Conservation (phyloP, 2,888 invertebrate species). For the Margaritifera margaritifera region DNA sequence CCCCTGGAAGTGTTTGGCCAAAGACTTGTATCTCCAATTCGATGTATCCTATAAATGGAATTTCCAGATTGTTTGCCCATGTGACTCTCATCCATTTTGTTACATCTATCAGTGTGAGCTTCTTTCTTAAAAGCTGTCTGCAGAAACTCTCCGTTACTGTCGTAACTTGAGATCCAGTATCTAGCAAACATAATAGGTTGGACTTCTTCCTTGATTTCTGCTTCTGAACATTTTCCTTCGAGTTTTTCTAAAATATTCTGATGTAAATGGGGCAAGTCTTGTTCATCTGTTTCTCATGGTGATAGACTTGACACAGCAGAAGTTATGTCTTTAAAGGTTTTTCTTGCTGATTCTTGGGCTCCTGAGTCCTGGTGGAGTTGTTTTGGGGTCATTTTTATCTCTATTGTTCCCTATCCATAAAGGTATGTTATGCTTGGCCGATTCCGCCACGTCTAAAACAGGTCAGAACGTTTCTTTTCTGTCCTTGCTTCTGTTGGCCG, state of each 20-base stretch:
- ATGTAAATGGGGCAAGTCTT: too few species aligned
- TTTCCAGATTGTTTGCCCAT: slow-evolving; percentile 8
- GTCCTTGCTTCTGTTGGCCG: too few species aligned
- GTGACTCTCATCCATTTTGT: slow-evolving; percentile 1
- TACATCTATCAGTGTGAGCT: neutral
- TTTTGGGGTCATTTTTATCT: too few species aligned
- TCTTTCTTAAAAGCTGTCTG: neutral
- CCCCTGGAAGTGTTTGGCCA: slow-evolving; percentile 3
- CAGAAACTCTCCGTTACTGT: neutral
- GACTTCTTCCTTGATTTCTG: neutral
- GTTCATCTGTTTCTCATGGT: too few species aligned
- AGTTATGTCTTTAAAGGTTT: too few species aligned
- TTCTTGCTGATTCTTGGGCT: too few species aligned
- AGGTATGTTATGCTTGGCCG: too few species aligned
- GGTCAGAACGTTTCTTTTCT: too few species aligned
- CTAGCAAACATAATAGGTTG: neutral
- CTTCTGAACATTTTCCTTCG: neutral
- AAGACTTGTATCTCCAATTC: slow-evolving; percentile 8
- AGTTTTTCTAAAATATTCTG: neutral
- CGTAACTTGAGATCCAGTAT: slow-evolving; percentile 9
- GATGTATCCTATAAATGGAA: slow-evolving; percentile 15
- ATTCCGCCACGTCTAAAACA: too few species aligned
- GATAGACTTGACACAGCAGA: too few species aligned
- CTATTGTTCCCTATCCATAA: too few species aligned
- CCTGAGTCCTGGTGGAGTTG: too few species aligned